Conservation (phyloP, 1,140 invertebrate species). For the Drosophila melanogaster region Release_6_plus_ISO1_MT NT_033779.5:11310501-11311000, state of each 20-base stretch:
- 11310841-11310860: slow-evolving; percentile 40
- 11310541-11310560: neutral
- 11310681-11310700: slow-evolving; percentile 6
- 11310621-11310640: slow-evolving; percentile 52
- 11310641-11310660: slow-evolving; percentile 27
- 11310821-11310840: slow-evolving; percentile 73
- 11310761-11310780: slow-evolving; percentile 74
- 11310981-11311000: slow-evolving; percentile 64
- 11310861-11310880: slow-evolving; percentile 48
- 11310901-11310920: slow-evolving; percentile 42
- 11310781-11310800: slow-evolving; percentile 73
- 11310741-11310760: slow-evolving; percentile 48
- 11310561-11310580: slow-evolving; percentile 2
- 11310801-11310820: slow-evolving; percentile 84
- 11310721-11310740: slow-evolving; percentile 35
- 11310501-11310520: slow-evolving; percentile 1
- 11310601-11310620: slow-evolving; percentile 14
- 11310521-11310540: slow-evolving; percentile 1
- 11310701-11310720: slow-evolving; percentile 40
- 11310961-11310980: slow-evolving; percentile 15
- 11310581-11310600: slow-evolving; percentile 18
- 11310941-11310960: slow-evolving; percentile 54
- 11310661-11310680: slow-evolving; percentile 47
- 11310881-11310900: slow-evolving; percentile 9
- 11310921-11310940: slow-evolving; percentile 47